phyloP scores from a whole-genome alignment of 1,140 invertebrate species.

The Lepidurus apus region DNA sequence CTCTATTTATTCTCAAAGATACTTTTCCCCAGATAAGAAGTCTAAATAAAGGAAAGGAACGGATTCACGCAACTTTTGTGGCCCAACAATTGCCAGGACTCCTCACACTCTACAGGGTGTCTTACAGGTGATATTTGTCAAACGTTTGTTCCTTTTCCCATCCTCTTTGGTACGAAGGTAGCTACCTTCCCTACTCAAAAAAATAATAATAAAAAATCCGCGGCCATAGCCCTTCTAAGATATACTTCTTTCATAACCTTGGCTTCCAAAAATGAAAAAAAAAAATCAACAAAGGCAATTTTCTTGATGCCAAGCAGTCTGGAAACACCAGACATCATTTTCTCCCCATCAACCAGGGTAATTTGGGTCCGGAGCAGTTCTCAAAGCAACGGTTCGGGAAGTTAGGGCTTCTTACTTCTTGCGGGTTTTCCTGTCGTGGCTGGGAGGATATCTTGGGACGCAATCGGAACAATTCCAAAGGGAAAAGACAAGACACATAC shows the following conservation, averaged over 20 bases:
- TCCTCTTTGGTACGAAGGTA: not conserved
- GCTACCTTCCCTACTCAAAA: too few relatives aligned
- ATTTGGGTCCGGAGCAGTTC: not conserved
- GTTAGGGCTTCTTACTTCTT: too few relatives aligned
- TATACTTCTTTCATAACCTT: too few relatives aligned
- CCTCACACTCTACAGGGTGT: conserved; percentile 6
- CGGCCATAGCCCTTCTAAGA: too few relatives aligned
- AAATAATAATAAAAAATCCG: too few relatives aligned
- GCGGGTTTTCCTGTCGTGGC: too few relatives aligned
- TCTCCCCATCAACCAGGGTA: not conserved
- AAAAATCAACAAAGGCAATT: not conserved
- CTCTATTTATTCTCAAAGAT: too few relatives aligned
- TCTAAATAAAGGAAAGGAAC: not conserved
- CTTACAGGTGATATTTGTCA: not conserved
- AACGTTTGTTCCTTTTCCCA: not conserved
- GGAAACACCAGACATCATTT: not conserved
- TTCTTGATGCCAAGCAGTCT: conserved; percentile 17
- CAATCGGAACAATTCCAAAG: too few relatives aligned
- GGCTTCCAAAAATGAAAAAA: not conserved
- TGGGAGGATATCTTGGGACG: too few relatives aligned
- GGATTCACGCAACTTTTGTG: conserved; percentile 13
- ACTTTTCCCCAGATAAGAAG: not conserved
- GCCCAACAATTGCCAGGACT: not conserved
- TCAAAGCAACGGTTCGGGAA: not conserved
- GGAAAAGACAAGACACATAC: too few relatives aligned